These are phyloP conservation scores for Drosophila orena DNA, from an alignment of 1,140 invertebrate genomes.

Conservation along the genomic window DNA sequence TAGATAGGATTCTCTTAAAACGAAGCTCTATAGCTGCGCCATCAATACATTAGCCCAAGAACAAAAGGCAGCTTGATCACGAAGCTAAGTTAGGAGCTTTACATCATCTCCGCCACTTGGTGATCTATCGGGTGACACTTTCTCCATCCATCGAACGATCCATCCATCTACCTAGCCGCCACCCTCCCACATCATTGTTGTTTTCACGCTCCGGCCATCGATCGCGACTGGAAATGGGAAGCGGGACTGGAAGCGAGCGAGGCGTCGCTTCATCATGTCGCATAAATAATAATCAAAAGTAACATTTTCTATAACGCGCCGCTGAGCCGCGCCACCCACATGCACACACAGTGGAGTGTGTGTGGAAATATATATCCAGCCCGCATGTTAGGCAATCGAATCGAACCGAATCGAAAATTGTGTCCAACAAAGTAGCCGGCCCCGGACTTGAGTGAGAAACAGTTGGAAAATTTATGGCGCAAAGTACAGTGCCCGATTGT, in stretches of 20 bases:
- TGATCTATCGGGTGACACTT: conserved; percentile 45
- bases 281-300: conserved; percentile 82
- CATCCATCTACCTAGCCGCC: conserved; percentile 18
- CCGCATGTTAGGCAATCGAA: conserved; percentile 72
- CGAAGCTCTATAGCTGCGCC: not conserved
- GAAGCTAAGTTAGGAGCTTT: conserved; percentile 22
- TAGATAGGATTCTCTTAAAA: not conserved
- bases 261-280: conserved; percentile 71
- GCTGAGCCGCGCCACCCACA: conserved; percentile 65
- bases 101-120: conserved; percentile 16
- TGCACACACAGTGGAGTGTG: conserved; percentile 15
- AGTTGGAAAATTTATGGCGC: conserved; percentile 73
- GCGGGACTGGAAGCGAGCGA: conserved; percentile 35
- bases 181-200: conserved; percentile 62
- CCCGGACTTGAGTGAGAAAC: conserved; percentile 56
- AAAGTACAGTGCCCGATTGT: conserved; percentile 79
- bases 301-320: conserved; percentile 75
- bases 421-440: conserved; percentile 72
- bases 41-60: not conserved
- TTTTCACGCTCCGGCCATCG: conserved; percentile 38
- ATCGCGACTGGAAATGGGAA: conserved; percentile 29
- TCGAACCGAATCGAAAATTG: conserved; percentile 46
- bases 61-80: not conserved
- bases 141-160: conserved; percentile 34
- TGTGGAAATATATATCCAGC: conserved; percentile 52